phyloP scores from a whole-genome alignment of 2,797 vertebrate genomes.

The Staurois parvus region DNA sequence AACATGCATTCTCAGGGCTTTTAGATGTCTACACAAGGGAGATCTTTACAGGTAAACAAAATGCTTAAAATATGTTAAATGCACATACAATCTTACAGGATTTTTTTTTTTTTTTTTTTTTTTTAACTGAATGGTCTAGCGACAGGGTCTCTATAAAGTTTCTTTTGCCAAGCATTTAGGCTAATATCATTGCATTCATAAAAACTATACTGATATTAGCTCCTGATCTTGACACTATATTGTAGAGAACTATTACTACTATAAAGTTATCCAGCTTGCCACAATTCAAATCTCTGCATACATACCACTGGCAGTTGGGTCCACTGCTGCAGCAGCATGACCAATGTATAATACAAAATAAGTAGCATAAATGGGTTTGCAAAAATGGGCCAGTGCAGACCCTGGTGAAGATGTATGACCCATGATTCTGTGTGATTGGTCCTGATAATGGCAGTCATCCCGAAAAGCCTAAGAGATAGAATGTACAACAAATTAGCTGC shows the following conservation, averaged over 20 bases:
- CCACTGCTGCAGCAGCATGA: conserved; percentile 80
- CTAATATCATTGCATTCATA: too few species aligned
- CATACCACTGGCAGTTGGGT: conserved; percentile 63
- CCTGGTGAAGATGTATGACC: conserved; percentile 74
- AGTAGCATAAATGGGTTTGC: conserved; percentile 80
- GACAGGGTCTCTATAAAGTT: too few species aligned
- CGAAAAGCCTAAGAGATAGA: conserved; percentile 76
- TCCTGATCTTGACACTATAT: too few species aligned
- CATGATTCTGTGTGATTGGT: conserved; percentile 75
- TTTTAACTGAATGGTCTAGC: too few species aligned
- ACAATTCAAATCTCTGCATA: background rate
- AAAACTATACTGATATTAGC: too few species aligned
- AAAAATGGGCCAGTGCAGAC: conserved; percentile 79
- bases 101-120: too few species aligned
- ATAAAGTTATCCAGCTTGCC: background rate
- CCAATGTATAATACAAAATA: conserved; percentile 80
- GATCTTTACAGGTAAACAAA: too few species aligned
- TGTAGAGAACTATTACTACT: background rate
- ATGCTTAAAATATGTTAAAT: too few species aligned
- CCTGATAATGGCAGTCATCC: conserved; percentile 79
- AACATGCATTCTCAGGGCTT: too few species aligned
- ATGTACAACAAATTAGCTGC: background rate
- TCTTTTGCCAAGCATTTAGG: too few species aligned
- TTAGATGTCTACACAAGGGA: too few species aligned
- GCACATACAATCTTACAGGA: too few species aligned